A percentile compares a stretch with the other conserved stretches of the same genome.
phyloP scores from a whole-genome alignment of 2,888 invertebrate species.

The Lydus trimaculatus region DNA sequence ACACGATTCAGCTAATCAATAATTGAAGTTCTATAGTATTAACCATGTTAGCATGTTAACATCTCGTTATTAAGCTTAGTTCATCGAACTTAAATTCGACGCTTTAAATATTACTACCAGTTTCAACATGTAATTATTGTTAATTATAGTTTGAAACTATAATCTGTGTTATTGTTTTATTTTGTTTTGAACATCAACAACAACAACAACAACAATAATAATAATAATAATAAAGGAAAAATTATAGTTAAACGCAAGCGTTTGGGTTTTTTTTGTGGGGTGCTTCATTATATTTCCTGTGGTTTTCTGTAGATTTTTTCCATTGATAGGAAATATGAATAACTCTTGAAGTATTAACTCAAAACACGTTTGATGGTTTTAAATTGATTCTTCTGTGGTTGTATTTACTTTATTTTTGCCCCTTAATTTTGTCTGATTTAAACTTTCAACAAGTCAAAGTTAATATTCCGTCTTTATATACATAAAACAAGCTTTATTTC shows the following conservation, averaged over 20 bases:
- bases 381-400: constrained; percentile 29
- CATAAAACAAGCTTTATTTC: constrained; percentile 30
- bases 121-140: constrained; percentile 4
- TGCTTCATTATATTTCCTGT: background rate
- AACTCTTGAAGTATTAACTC: constrained; percentile 18
- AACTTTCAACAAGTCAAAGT: constrained; percentile 41
- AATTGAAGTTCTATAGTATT: background rate
- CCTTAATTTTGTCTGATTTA: constrained; percentile 43
- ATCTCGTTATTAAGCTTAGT: background rate
- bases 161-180: background rate
- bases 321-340: constrained; percentile 11
- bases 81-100: constrained; percentile 1
- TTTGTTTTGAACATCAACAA: background rate
- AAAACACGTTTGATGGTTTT: background rate
- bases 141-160: constrained; percentile 2
- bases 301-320: background rate
- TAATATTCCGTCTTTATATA: constrained; percentile 36
- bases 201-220: background rate
- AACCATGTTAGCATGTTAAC: background rate
- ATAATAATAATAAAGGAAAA: background rate
- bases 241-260: background rate
- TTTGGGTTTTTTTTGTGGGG: background rate
- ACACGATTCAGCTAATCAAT: background rate
- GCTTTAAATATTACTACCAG: constrained; percentile 1
- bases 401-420: background rate